Evolutionary conservation across 2,888 invertebrate species (phyloP), one percentile per base, ranked within the genome.

Genomic region (Clistopyga incitator): DNA sequence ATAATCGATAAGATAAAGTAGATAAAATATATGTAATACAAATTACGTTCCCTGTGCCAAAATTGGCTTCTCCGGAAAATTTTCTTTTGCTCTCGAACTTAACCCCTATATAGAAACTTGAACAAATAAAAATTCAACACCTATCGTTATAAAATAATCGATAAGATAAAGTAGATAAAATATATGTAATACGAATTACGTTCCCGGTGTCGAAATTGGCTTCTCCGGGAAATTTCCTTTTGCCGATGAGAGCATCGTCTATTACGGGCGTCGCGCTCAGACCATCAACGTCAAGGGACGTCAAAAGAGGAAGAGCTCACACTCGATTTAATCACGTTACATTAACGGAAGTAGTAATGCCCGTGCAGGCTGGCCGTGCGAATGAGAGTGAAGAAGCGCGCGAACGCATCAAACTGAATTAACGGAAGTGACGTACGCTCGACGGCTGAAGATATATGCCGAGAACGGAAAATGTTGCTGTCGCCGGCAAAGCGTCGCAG

Each of bases 331-430:
- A 88, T 88, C 83, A 81, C 78, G 82, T 87, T 81, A 80, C 84
- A 84, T 85, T 85, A 88, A 87, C 84, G 82, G 29, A 71, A 77
- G 47, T 56, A 25, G 50, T 75, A 75, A 52, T n/a, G 29, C 23
- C 50, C 13, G n/a, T 80, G 29, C n/a, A 34, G 67, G 38, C 50
- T 65, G 29, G 54, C 45, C 56, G 34, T 59, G 29, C 20, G 34
- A 56, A 6, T 20, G 52, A 3, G 38, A 3, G 38, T 15, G 18
- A 54, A 47, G 29, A 84, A 72, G 42, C 80, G 76, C 68, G 67
- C 61, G 81, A 81, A 86, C 82, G 86, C 88, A 78, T 87, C 78
- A 86, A 88, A 88, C 83, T 81, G 67, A 84, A 83, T 86, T 78
- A 86, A n/a, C 75, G 67, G 52, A 75, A 83, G 72, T 80, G 67